phyloP scores from a whole-genome alignment of 2,113 vertebrate species.

The Clarias batrachus region DNA sequence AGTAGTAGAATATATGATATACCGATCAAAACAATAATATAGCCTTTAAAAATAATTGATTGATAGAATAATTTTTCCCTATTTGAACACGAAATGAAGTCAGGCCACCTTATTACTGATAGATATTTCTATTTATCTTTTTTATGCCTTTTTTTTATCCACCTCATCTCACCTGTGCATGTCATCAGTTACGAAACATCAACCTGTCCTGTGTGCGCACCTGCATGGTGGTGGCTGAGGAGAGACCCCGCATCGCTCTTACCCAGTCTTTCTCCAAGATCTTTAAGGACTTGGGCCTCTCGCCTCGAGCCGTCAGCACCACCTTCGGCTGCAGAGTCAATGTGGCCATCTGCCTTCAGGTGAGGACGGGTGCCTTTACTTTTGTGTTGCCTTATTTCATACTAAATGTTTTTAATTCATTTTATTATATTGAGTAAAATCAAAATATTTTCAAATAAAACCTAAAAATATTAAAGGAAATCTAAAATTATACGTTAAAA shows the following conservation, averaged over 20 bases:
- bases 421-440: background rate
- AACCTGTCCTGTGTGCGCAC: conserved; percentile 94
- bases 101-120: background rate
- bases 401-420: background rate
- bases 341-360: conserved; percentile 93
- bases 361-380: conserved; percentile 61
- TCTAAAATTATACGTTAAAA: background rate
- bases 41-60: background rate
- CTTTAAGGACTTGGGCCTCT: conserved; percentile 93
- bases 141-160: background rate
- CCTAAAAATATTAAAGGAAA: background rate
- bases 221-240: conserved; percentile 97
- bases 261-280: conserved; percentile 96
- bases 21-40: background rate
- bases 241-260: conserved; percentile 84
- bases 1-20: too few relatives aligned
- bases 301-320: conserved; percentile 91
- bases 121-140: background rate
- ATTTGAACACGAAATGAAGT: background rate
- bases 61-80: background rate
- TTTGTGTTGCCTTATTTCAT: background rate
- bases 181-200: conserved; percentile 81
- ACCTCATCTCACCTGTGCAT: conserved; percentile 1
- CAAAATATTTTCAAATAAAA: background rate
- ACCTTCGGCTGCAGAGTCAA: conserved; percentile 97